A percentile compares a stretch with the other conserved stretches of the same genome.
phyloP scores from a whole-genome alignment of 2,113 vertebrate genomes.

The Eolophus roseicapilla region DNA sequence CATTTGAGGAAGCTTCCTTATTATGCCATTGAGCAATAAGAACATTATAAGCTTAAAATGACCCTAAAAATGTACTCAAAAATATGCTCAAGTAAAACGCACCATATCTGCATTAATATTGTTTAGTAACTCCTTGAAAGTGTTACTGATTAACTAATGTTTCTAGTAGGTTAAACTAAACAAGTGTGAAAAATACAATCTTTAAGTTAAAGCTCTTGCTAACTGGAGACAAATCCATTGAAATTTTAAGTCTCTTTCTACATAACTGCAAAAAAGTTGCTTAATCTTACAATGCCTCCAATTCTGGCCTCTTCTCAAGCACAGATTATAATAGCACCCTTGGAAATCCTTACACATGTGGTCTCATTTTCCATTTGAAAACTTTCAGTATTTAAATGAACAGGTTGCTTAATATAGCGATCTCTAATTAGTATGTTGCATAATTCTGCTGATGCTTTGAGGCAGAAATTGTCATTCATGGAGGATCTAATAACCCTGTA shows the following conservation, averaged over 20 bases:
- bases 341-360: neutral
- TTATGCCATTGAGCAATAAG: neutral
- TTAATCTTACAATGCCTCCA: neutral
- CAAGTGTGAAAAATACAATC: neutral
- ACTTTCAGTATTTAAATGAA: neutral
- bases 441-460: slow-evolving; percentile 19
- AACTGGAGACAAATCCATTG: neutral
- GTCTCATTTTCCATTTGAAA: neutral
- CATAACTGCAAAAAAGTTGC: neutral
- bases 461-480: neutral
- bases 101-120: neutral
- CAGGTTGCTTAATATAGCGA: neutral
- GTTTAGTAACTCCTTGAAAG: neutral
- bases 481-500: neutral
- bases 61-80: neutral
- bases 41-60: neutral
- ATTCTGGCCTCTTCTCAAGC: neutral
- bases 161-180: neutral
- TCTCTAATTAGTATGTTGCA: neutral
- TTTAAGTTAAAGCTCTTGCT: neutral
- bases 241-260: neutral
- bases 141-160: neutral
- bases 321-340: neutral
- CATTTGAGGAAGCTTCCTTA: neutral
- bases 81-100: neutral